These are phyloP conservation scores for Garra rufa DNA, from an alignment of 2,113 vertebrate genomes.

Conservation along the genomic window DNA sequence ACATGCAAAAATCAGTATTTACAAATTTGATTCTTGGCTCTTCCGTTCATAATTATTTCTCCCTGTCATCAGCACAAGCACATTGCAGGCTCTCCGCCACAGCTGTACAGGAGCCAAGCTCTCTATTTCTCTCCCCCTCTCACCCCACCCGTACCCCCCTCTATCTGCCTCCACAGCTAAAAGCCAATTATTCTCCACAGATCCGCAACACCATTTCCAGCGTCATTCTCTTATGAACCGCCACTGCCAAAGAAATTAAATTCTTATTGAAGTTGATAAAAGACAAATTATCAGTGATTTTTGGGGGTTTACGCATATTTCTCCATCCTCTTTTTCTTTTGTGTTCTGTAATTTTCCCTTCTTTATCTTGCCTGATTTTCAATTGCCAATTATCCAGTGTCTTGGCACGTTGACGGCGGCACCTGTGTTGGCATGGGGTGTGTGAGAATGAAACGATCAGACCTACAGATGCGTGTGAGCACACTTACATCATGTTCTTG, in stretches of 20 bases:
- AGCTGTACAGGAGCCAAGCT: slow-evolving; percentile 71
- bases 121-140: slow-evolving; percentile 26
- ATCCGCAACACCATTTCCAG: slow-evolving; percentile 55
- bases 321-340: slow-evolving; percentile 37
- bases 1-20: slow-evolving; percentile 65
- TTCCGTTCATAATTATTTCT: slow-evolving; percentile 78
- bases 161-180: slow-evolving; percentile 59
- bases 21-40: slow-evolving; percentile 78
- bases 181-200: slow-evolving; percentile 63
- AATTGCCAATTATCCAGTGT: slow-evolving; percentile 53
- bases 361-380: slow-evolving; percentile 52
- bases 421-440: slow-evolving; percentile 57
- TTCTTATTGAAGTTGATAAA: slow-evolving; percentile 61
- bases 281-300: slow-evolving; percentile 57
- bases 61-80: slow-evolving; percentile 72
- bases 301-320: slow-evolving; percentile 33
- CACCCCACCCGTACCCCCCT: not conserved
- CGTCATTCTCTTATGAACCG: slow-evolving; percentile 55
- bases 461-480: slow-evolving; percentile 13
- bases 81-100: slow-evolving; percentile 69
- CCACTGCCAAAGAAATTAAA: slow-evolving; percentile 56
- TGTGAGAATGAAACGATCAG: slow-evolving; percentile 53
- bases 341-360: slow-evolving; percentile 40
- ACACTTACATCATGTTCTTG: slow-evolving; percentile 35
- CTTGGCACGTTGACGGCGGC: slow-evolving; percentile 51